These are phyloP conservation scores for Acleris holmiana DNA, from an alignment of 2,888 invertebrate genomes.

Conservation along the genomic window DNA sequence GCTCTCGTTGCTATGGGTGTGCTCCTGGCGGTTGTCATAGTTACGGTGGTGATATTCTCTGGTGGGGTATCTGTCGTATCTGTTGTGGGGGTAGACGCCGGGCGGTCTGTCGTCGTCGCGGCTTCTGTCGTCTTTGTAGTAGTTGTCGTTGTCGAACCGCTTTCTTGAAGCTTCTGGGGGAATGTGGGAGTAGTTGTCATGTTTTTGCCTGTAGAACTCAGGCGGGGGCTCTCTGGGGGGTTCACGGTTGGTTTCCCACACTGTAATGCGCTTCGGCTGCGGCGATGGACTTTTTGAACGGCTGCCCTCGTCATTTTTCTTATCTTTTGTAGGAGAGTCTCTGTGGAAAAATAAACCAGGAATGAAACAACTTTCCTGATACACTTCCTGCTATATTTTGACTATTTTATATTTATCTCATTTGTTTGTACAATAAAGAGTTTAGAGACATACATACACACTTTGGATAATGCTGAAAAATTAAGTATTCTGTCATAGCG, in stretches of 20 bases:
- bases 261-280: constrained; percentile 55
- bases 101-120: constrained; percentile 46
- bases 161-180: constrained; percentile 42
- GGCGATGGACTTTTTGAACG: constrained; percentile 64
- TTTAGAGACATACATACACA: too few species aligned
- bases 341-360: constrained; percentile 47
- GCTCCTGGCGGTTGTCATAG: constrained; percentile 22
- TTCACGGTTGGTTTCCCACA: constrained; percentile 60
- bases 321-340: constrained; percentile 59
- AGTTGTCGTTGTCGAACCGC: constrained; percentile 34
- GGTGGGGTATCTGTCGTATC: constrained; percentile 52
- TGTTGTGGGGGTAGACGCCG: constrained; percentile 46
- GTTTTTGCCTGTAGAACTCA: constrained; percentile 43
- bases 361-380: not conserved
- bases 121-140: constrained; percentile 46
- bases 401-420: too few species aligned
- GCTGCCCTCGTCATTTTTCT: constrained; percentile 53
- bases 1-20: constrained; percentile 35
- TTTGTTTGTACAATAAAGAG: too few species aligned
- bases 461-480: too few species aligned
- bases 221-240: constrained; percentile 42
- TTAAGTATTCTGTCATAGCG: too few species aligned
- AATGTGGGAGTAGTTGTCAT: constrained; percentile 49
- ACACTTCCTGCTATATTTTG: too few species aligned
- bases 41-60: constrained; percentile 37